Evolutionary conservation across 2,113 vertebrate genomes (phyloP).

Genomic region (Phodopus roborovskii): DNA sequence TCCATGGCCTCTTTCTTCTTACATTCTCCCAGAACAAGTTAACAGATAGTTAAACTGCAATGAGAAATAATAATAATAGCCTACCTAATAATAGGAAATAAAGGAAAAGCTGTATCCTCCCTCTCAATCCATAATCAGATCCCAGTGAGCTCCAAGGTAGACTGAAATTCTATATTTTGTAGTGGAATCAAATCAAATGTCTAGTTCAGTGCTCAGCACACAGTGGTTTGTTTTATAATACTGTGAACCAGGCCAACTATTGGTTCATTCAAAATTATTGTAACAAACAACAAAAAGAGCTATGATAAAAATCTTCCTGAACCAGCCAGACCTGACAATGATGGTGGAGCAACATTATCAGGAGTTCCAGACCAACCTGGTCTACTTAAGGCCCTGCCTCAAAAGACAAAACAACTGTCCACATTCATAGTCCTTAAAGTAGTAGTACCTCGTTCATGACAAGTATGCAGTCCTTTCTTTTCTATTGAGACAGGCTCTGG

Average conservation of each 20-base stretch:
- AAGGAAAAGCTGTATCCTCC: constrained; percentile 10
- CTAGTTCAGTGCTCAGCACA: constrained; percentile 64
- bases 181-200: constrained; percentile 46
- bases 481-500: neutral
- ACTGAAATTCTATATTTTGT: constrained; percentile 57
- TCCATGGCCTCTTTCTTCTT: constrained; percentile 41
- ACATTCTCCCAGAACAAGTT: neutral
- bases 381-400: neutral
- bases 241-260: constrained; percentile 33
- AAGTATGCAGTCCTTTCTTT: neutral
- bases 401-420: neutral
- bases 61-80: constrained; percentile 23
- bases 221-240: constrained; percentile 63
- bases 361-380: neutral
- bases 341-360: neutral
- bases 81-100: constrained; percentile 44
- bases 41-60: neutral
- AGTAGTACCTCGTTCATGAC: neutral
- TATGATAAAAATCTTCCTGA: neutral
- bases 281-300: neutral
- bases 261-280: constrained; percentile 64
- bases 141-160: constrained; percentile 54
- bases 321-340: neutral
- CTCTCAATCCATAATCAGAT: neutral
- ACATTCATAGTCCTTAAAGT: neutral